A percentile compares a stretch with the other conserved stretches of the same genome.
Evolutionary conservation across 2,888 invertebrate genomes (phyloP).

Genomic region (Drosophila histrio): DNA sequence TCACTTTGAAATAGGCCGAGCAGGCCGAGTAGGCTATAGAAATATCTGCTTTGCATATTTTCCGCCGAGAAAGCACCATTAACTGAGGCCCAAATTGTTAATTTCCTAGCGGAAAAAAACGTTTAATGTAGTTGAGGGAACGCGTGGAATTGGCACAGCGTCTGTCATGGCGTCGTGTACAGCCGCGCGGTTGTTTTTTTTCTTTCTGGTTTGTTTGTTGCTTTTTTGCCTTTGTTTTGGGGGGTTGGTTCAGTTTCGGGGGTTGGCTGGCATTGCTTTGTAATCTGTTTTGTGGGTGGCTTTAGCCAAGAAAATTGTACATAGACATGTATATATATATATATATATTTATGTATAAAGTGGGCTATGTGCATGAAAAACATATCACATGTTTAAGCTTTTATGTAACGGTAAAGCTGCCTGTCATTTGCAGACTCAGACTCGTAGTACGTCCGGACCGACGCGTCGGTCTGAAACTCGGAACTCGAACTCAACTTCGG

Average conservation of each 20-base stretch:
- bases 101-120: slow-evolving; percentile 60
- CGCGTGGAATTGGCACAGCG: slow-evolving; percentile 63
- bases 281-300: slow-evolving; percentile 72
- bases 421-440: slow-evolving; percentile 72
- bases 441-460: slow-evolving; percentile 51
- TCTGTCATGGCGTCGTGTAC: slow-evolving; percentile 68
- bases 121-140: slow-evolving; percentile 50
- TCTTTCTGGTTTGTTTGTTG: no score
- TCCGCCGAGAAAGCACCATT: slow-evolving; percentile 28
- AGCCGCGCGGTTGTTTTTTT: slow-evolving; percentile 50
- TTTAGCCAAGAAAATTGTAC: slow-evolving; percentile 65
- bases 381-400: slow-evolving; percentile 73
- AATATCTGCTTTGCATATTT: slow-evolving; percentile 70
- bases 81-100: slow-evolving; percentile 67
- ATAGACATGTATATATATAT: slow-evolving; percentile 24
- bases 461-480: slow-evolving; percentile 50
- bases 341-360: slow-evolving; percentile 31
- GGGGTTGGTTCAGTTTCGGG: slow-evolving; percentile 65
- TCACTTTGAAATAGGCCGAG: slow-evolving; percentile 50
- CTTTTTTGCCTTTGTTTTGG: slow-evolving; percentile 30
- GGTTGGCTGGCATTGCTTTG: slow-evolving; percentile 68
- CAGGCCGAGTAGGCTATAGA: slow-evolving; percentile 34
- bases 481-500: slow-evolving; percentile 40
- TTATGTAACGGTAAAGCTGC: slow-evolving; percentile 74
- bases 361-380: slow-evolving; percentile 40